phyloP scores from a whole-genome alignment of 2,113 vertebrate species.

The Callopanchax toddi region DNA sequence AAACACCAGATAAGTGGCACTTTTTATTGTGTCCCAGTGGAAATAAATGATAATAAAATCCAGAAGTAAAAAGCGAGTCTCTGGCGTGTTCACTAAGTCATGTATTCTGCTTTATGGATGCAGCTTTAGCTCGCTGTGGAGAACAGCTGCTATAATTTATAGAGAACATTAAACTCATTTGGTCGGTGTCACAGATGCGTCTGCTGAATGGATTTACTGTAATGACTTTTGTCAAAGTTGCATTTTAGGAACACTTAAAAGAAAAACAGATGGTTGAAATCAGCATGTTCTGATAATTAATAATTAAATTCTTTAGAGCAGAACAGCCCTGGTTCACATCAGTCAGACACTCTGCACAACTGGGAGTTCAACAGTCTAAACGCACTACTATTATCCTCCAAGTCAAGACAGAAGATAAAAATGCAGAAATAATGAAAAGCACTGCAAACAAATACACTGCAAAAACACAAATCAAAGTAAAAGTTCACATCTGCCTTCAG shows the following conservation, averaged over 20 bases:
- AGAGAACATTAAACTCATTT: slow-evolving; percentile 12
- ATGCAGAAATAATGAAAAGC: slow-evolving; percentile 16
- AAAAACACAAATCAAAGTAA: slow-evolving; percentile 20
- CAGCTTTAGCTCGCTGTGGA: neutral
- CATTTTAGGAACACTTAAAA: neutral
- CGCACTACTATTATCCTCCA: neutral
- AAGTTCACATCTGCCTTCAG: slow-evolving; percentile 12
- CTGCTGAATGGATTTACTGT: slow-evolving; percentile 2
- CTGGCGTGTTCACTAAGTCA: neutral
- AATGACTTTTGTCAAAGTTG: slow-evolving; percentile 18
- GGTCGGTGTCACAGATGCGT: slow-evolving; percentile 1
- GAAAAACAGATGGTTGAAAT: neutral
- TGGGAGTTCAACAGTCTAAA: neutral
- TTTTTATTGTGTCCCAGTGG: no score
- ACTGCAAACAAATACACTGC: slow-evolving; percentile 57
- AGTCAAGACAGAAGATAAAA: neutral
- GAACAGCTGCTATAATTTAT: neutral
- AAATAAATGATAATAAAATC: no score
- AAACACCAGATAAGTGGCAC: no score
- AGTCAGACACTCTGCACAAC: neutral
- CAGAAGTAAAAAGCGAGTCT: neutral
- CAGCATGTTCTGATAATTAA: neutral
- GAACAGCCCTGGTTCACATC: neutral
- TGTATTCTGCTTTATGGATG: slow-evolving; percentile 3
- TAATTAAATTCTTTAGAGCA: neutral